These are phyloP conservation scores for Apostichopus japonicus DNA, from an alignment of 35 echinoderm and acorn worm genomes.

Conservation along the genomic window DNA sequence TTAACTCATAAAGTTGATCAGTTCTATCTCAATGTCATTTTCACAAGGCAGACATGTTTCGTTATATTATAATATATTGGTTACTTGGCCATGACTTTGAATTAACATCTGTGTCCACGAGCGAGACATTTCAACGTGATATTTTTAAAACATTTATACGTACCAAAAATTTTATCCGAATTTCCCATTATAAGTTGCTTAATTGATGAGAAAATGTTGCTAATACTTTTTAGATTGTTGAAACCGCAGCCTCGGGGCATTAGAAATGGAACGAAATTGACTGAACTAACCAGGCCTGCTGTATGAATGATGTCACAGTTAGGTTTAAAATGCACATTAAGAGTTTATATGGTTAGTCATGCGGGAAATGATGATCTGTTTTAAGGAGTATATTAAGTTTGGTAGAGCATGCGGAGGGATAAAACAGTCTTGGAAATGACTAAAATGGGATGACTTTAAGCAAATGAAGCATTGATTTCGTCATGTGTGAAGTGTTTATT, in stretches of 20 bases:
- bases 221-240: background rate
- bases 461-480: no score
- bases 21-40: no score
- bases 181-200: background rate
- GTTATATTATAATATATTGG: no score
- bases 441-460: no score
- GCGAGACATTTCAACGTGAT: background rate
- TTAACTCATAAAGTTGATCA: no score
- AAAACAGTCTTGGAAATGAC: no score
- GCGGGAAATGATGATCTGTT: background rate
- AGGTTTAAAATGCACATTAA: background rate
- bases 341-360: background rate
- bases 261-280: background rate
- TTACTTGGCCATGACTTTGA: no score
- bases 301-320: background rate
- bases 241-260: background rate
- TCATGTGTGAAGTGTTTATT: no score
- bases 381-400: background rate
- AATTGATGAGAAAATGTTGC: background rate
- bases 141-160: background rate
- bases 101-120: background rate
- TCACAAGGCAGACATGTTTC: no score
- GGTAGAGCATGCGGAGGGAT: no score
- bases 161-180: background rate
- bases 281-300: background rate